These are phyloP conservation scores for Gavia stellata DNA, from an alignment of 2,113 vertebrate species.

Conservation along the genomic window DNA sequence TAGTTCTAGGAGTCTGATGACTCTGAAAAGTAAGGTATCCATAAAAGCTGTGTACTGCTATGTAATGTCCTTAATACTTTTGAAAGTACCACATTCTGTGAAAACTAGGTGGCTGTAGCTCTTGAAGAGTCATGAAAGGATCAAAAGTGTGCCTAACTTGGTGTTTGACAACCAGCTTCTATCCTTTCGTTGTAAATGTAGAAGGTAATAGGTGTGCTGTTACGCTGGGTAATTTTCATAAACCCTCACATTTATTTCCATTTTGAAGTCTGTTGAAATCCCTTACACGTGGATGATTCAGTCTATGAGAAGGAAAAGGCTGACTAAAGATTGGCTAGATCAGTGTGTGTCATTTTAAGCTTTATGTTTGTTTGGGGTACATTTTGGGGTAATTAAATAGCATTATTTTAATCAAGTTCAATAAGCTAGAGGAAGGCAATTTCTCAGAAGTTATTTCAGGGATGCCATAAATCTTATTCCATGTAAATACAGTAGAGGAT, in stretches of 20 bases:
- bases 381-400: neutral
- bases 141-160: neutral
- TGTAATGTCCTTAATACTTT: neutral
- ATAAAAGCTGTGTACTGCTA: neutral
- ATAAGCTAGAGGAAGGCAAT: neutral
- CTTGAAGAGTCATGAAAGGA: neutral
- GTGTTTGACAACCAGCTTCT: neutral
- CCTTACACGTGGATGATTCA: neutral
- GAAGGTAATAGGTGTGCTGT: neutral
- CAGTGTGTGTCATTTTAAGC: neutral
- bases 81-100: neutral
- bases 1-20: neutral
- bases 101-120: neutral
- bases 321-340: neutral
- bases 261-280: neutral
- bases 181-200: neutral
- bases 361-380: neutral
- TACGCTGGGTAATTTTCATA: neutral
- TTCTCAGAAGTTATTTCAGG: neutral
- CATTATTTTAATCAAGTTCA: neutral
- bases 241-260: neutral
- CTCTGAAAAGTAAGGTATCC: neutral
- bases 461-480: neutral
- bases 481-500: neutral
- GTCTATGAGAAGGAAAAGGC: neutral